phyloP scores from a whole-genome alignment of 2,113 vertebrate species.

The Scalopus aquaticus region DNA sequence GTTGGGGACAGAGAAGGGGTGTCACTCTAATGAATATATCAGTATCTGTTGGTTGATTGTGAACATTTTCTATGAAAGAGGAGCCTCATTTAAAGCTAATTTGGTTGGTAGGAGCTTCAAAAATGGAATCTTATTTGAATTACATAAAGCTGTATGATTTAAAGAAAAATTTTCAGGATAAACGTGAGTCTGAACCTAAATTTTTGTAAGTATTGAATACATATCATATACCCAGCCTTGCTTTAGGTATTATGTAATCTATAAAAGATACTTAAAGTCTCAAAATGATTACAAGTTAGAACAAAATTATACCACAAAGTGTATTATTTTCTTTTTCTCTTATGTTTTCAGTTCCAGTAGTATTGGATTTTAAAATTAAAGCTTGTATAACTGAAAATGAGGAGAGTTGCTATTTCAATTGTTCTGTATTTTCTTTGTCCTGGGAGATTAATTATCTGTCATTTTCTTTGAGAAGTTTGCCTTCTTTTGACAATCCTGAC shows the following conservation, averaged over 20 bases:
- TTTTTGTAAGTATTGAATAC: constrained; percentile 5
- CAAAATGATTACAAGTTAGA: constrained; percentile 7
- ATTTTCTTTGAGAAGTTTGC: constrained; percentile 41
- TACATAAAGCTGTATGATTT: not conserved
- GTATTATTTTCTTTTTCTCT: not conserved
- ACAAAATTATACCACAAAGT: not conserved
- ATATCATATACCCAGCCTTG: not conserved
- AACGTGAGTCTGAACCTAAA: not conserved
- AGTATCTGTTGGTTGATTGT: not conserved
- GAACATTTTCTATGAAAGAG: not conserved
- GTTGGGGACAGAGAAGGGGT: not conserved
- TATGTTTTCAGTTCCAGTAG: not conserved
- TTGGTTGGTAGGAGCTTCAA: not conserved
- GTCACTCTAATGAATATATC: not conserved
- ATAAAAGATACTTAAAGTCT: not conserved
- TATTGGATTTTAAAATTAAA: constrained; percentile 34
- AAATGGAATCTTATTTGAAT: not conserved
- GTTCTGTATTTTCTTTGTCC: constrained; percentile 24
- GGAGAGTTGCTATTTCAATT: not conserved
- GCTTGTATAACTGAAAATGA: not conserved
- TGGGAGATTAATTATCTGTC: constrained; percentile 53
- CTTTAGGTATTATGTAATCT: not conserved
- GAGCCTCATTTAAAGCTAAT: not conserved
- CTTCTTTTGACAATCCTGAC: constrained; percentile 24
- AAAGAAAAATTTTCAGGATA: not conserved